A percentile compares a stretch with the other conserved stretches of the same genome.
These are phyloP conservation scores for Tringa solitaria DNA, from an alignment of 2,113 vertebrate genomes.

Conservation along the genomic window DNA sequence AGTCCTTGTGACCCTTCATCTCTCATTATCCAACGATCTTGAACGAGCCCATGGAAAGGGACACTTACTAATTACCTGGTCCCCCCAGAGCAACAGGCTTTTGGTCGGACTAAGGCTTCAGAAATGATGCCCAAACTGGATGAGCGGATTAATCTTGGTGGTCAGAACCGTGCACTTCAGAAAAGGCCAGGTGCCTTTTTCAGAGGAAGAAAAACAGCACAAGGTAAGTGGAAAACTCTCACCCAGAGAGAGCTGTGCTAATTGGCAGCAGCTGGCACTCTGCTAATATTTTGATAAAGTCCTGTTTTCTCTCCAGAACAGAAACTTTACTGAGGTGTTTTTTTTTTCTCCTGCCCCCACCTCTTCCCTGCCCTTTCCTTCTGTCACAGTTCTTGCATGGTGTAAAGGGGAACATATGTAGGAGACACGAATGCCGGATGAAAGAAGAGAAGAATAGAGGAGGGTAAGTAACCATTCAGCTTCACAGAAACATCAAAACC, in stretches of 20 bases:
- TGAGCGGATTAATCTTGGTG: not conserved
- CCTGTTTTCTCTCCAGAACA: conserved; percentile 22
- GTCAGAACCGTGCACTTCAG: not conserved
- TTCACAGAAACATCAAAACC: fast-evolving
- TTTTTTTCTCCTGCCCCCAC: not conserved
- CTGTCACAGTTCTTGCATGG: not conserved
- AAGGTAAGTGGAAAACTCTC: conserved; percentile 13
- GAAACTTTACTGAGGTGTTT: not conserved
- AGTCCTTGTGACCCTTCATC: not conserved
- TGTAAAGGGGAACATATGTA: not conserved
- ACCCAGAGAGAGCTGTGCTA: not conserved
- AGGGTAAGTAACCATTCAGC: not conserved
- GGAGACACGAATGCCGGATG: not conserved
- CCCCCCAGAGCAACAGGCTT: not conserved
- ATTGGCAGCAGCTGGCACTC: not conserved
- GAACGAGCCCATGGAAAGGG: not conserved
- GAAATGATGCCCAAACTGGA: not conserved
- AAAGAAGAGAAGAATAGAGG: not conserved
- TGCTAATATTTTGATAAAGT: conserved; percentile 43
- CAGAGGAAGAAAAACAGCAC: not conserved
- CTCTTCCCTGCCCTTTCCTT: not conserved
- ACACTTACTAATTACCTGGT: not conserved
- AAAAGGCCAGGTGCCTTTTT: not conserved
- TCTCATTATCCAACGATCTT: not conserved
- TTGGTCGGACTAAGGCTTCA: not conserved